These are phyloP conservation scores for Chrysaora quinquecirrha DNA, from an alignment of 30 jellyfish, hydroid and myxozoan genomes.

Conservation along the genomic window DNA sequence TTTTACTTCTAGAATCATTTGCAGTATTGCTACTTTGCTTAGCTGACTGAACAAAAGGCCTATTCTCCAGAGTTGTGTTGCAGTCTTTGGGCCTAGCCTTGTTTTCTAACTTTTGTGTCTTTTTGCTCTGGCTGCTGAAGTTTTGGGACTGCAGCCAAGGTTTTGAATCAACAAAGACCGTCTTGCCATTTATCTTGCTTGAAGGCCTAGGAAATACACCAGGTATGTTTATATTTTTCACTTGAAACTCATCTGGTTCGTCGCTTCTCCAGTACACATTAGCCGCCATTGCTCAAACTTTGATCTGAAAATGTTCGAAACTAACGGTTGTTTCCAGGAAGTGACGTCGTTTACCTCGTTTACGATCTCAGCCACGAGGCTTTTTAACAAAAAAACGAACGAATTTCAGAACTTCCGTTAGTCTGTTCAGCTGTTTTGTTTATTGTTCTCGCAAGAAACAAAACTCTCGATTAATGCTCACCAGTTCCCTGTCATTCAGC, in stretches of 20 bases:
- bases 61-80: constrained; percentile 39
- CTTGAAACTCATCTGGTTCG: constrained; percentile 52
- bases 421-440: too few relatives aligned
- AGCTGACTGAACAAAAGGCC: background rate
- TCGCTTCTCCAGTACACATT: constrained; percentile 45
- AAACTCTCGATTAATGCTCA: too few relatives aligned
- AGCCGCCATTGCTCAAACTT: constrained; percentile 12
- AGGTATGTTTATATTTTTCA: constrained; percentile 43
- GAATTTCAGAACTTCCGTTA: too few relatives aligned
- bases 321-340: too few relatives aligned
- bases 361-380: too few relatives aligned
- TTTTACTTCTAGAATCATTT: background rate
- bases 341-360: too few relatives aligned
- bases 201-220: constrained; percentile 66
- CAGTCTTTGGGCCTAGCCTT: background rate
- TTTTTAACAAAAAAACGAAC: too few relatives aligned
- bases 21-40: background rate
- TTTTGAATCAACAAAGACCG: constrained; percentile 26
- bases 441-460: too few relatives aligned
- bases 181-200: constrained; percentile 3
- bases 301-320: too few relatives aligned
- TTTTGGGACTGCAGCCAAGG: constrained; percentile 58
- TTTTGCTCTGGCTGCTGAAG: background rate
- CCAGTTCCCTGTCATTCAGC: too few relatives aligned
- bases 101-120: background rate